These are phyloP conservation scores for Balaenoptera acutorostrata DNA, from an alignment of 2,113 vertebrate genomes.

Conservation along the genomic window DNA sequence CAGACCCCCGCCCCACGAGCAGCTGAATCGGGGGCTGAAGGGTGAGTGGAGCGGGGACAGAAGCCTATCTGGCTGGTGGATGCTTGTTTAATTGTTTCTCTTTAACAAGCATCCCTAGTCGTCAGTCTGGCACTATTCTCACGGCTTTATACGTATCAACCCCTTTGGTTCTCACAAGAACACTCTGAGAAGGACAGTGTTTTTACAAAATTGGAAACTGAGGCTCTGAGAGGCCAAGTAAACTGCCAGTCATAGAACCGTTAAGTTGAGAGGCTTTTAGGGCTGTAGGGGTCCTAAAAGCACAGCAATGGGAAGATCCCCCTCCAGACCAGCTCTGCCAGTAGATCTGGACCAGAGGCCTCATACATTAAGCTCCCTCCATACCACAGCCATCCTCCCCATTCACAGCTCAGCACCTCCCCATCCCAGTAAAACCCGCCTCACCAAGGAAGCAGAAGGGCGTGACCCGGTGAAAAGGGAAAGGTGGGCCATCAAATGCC, in stretches of 20 bases:
- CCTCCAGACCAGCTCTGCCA: background rate
- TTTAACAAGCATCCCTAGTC: background rate
- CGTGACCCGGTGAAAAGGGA: background rate
- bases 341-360: background rate
- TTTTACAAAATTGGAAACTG: background rate
- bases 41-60: background rate
- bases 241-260: background rate
- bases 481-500: background rate
- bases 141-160: background rate
- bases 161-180: background rate
- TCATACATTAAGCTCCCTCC: background rate
- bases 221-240: background rate
- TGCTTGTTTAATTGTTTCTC: background rate
- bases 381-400: background rate
- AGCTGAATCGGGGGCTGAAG: background rate
- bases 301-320: background rate
- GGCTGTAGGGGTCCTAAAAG: background rate
- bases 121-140: background rate
- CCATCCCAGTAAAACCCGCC: background rate
- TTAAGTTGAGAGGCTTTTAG: background rate
- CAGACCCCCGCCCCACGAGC: background rate
- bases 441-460: background rate
- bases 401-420: background rate
- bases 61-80: background rate
- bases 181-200: background rate